These are phyloP conservation scores for Enhydra lutris DNA, from an alignment of 2,113 vertebrate species.

Conservation along the genomic window DNA sequence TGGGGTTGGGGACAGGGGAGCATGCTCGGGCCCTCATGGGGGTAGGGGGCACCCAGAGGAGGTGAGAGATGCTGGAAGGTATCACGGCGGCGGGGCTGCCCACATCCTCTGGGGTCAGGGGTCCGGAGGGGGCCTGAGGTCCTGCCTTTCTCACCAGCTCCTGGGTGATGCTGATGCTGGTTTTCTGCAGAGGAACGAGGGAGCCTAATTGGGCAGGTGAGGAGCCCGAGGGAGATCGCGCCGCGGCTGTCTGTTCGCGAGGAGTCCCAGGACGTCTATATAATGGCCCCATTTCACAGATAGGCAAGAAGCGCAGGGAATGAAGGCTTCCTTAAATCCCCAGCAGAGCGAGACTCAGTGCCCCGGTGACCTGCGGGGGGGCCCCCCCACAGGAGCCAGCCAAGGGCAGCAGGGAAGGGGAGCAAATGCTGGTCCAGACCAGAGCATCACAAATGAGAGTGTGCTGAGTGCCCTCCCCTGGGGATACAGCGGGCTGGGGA, in stretches of 20 bases:
- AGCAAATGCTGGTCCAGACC: not conserved
- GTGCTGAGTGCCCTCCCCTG: not conserved
- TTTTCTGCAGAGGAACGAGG: not conserved
- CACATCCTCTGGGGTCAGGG: not conserved
- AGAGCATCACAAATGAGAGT: not conserved
- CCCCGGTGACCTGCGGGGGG: not conserved
- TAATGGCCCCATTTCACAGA: not conserved
- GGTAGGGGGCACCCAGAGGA: too few species aligned
- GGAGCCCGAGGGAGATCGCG: fast-evolving
- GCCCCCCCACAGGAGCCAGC: fast-evolving
- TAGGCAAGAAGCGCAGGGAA: not conserved
- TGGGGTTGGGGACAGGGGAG: not conserved
- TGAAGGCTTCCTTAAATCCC: not conserved
- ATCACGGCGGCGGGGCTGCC: fast-evolving
- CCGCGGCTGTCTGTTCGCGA: fast-evolving
- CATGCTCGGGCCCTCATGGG: not conserved
- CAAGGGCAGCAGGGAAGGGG: fast-evolving
- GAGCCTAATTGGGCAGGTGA: not conserved
- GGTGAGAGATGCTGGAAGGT: too few species aligned
- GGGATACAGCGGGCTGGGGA: not conserved
- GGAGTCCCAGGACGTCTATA: fast-evolving
- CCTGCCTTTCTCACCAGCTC: not conserved
- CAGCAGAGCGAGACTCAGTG: not conserved
- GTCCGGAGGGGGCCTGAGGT: fast-evolving
- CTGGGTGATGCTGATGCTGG: fast-evolving